Evolutionary conservation across 2,888 invertebrate species (phyloP).

Genomic region (Lycia hirtaria): DNA sequence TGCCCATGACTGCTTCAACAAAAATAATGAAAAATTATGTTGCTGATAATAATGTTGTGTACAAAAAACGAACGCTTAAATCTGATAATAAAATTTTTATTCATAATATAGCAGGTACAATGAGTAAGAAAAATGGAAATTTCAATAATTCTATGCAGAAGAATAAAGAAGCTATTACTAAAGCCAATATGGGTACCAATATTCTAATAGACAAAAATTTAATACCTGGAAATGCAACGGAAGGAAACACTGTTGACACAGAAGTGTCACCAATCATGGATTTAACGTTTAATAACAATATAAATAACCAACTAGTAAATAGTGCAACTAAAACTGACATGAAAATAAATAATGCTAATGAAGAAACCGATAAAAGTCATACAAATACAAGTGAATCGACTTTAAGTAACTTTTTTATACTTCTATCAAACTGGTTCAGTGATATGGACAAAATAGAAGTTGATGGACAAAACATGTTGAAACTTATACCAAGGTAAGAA

Average conservation of each 20-base stretch:
- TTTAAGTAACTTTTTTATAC: constrained; percentile 54
- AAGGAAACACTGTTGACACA: neutral
- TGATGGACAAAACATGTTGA: neutral
- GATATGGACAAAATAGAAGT: constrained; percentile 44
- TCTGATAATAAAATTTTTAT: neutral
- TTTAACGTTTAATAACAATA: neutral
- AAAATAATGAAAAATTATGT: neutral
- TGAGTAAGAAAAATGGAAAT: neutral
- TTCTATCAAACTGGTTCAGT: constrained; percentile 60
- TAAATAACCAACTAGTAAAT: neutral
- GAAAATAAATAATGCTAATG: neutral
- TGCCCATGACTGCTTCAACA: neutral
- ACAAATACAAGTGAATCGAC: constrained; percentile 12
- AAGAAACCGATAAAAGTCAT: constrained; percentile 13
- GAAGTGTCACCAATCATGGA: neutral
- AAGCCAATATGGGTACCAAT: neutral
- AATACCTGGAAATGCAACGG: neutral
- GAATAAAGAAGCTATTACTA: constrained; percentile 3
- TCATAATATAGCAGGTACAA: neutral
- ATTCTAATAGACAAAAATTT: neutral
- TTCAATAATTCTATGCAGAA: neutral
- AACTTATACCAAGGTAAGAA: constrained; percentile 28
- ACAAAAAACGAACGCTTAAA: constrained; percentile 16
- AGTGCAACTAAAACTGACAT: neutral
- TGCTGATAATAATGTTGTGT: neutral